These are phyloP conservation scores for Linyphia triangularis DNA, from an alignment of 2,888 invertebrate species.

Conservation along the genomic window DNA sequence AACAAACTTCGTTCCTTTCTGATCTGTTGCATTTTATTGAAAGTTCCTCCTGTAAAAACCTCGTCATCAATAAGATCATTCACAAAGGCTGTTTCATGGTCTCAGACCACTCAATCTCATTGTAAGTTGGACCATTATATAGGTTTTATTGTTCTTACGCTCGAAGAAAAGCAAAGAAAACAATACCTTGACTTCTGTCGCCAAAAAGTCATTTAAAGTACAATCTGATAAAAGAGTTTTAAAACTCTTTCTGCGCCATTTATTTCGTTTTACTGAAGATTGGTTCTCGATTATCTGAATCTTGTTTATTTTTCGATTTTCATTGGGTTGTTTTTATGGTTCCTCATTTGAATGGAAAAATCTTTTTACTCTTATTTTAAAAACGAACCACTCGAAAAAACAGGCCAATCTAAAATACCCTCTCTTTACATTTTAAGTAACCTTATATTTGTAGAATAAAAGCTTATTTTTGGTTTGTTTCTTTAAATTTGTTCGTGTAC, in stretches of 20 bases:
- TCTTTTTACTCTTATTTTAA: constrained; percentile 4
- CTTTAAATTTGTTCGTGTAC: too few relatives aligned
- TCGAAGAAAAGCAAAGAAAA: constrained; percentile 23
- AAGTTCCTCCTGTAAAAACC: not conserved
- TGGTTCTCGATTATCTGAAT: constrained; percentile 14
- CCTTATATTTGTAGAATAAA: too few relatives aligned
- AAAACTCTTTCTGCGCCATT: constrained; percentile 60
- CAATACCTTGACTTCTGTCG: constrained; percentile 43
- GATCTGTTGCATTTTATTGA: not conserved
- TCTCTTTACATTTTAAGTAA: not conserved
- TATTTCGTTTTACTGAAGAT: constrained; percentile 36
- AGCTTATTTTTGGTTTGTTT: too few relatives aligned
- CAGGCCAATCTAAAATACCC: too few relatives aligned
- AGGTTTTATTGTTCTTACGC: constrained; percentile 12
- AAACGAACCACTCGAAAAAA: too few relatives aligned
- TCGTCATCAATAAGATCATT: constrained; percentile 2
- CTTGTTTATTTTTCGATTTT: constrained; percentile 54
- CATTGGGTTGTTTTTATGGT: not conserved
- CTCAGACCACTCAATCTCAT: not conserved
- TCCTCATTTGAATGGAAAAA: constrained; percentile 6
- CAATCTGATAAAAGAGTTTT: constrained; percentile 66
- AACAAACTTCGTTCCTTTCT: not conserved
- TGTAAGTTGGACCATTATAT: constrained; percentile 9
- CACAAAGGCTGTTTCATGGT: not conserved
- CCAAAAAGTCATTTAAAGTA: constrained; percentile 58